Percentiles rank a stretch among this genome's conserved stretches.
Evolutionary conservation across 1,140 invertebrate species (phyloP).

Genomic region (Heliconius hewitsoni): DNA sequence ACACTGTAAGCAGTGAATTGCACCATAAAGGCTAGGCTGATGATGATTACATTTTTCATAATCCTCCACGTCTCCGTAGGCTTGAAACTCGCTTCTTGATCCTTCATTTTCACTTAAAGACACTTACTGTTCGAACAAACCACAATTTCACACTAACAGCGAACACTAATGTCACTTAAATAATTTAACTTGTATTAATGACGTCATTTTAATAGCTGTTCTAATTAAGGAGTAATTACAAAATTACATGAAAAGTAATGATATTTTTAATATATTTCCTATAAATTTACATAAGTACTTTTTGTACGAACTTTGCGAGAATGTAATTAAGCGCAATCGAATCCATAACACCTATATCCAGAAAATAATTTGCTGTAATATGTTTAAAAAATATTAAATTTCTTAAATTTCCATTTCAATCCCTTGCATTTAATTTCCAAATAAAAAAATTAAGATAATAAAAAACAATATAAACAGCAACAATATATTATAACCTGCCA

Average conservation of each 20-base stretch:
- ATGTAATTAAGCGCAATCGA: background rate
- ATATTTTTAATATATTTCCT: background rate
- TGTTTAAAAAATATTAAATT: no score
- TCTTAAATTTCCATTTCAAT: no score
- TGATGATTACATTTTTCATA: conserved; percentile 87
- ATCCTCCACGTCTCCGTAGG: conserved; percentile 85
- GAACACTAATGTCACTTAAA: background rate
- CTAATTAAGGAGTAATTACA: conserved; percentile 5
- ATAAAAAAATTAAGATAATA: no score
- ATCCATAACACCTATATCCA: no score
- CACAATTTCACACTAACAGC: background rate
- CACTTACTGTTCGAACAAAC: background rate
- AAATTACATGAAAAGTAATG: background rate
- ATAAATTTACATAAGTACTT: background rate
- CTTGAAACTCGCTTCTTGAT: conserved; percentile 39
- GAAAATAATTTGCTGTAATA: no score
- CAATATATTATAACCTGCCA: background rate
- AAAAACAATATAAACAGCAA: no score
- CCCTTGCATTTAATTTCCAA: no score
- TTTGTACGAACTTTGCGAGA: background rate
- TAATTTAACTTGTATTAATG: background rate
- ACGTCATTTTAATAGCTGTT: conserved; percentile 5
- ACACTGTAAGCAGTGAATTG: conserved; percentile 90
- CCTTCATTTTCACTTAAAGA: conserved; percentile 10
- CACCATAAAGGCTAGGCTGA: conserved; percentile 90